Evolutionary conservation across 1,140 invertebrate genomes (phyloP).

Genomic region (Lucilia cuprina): DNA sequence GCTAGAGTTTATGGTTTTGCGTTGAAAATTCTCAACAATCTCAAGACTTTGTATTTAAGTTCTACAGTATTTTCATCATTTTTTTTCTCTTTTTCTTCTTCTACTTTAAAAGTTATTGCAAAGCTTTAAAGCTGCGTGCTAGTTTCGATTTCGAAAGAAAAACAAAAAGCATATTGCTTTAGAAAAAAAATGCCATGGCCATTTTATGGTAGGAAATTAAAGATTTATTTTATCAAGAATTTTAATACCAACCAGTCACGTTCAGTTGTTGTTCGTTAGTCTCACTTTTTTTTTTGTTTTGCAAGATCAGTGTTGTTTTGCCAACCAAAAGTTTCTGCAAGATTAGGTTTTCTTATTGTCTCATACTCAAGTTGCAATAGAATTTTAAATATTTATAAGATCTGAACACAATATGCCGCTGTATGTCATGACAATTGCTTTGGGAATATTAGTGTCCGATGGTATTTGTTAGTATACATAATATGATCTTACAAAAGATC

Average conservation of each 20-base stretch:
- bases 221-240: not conserved
- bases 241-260: not conserved
- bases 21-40: not conserved
- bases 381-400: not conserved
- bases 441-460: too few species aligned
- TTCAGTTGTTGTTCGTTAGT: not conserved
- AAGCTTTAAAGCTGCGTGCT: slow-evolving; percentile 17
- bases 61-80: not conserved
- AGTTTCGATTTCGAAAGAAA: slow-evolving; percentile 4
- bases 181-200: slow-evolving; percentile 31
- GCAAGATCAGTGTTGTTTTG: not conserved
- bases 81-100: slow-evolving; percentile 8
- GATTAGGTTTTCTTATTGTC: not conserved
- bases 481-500: too few species aligned
- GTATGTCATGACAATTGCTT: too few species aligned
- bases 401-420: not conserved
- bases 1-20: not conserved
- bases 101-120: not conserved
- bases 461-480: too few species aligned
- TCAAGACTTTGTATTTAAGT: not conserved
- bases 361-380: not conserved
- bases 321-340: too few species aligned
- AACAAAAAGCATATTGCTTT: too few species aligned
- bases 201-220: slow-evolving; percentile 21
- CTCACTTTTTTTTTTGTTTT: not conserved